Evolutionary conservation across 2,797 vertebrate species (phyloP).

Genomic region (Myotis findleyi): DNA sequence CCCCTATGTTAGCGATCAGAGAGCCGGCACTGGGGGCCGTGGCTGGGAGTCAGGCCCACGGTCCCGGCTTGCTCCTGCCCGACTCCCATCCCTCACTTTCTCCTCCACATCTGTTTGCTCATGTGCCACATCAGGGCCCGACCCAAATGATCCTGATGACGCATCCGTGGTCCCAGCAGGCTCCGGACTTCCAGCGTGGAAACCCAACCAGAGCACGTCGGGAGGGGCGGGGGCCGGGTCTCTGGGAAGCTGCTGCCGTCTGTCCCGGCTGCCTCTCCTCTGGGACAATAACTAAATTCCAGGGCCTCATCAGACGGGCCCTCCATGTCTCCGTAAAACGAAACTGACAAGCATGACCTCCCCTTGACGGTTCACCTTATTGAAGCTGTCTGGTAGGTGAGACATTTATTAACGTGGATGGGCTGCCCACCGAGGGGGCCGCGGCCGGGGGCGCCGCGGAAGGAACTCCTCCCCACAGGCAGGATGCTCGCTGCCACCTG

Average conservation of each 20-base stretch:
- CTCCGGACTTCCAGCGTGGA: not conserved
- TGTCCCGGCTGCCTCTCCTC: not conserved
- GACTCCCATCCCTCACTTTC: not conserved
- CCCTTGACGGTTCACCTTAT: conserved; percentile 68
- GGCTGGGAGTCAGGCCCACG: accelerated
- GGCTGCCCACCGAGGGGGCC: conserved; percentile 69
- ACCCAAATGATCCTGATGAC: not conserved
- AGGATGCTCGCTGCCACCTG: conserved; percentile 24
- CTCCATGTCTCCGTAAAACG: conserved; percentile 72
- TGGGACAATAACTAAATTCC: conserved; percentile 66
- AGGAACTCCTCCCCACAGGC: conserved; percentile 70
- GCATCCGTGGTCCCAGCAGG: not conserved
- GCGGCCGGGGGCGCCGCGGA: conserved; percentile 37
- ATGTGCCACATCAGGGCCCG: not conserved
- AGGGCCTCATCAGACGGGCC: conserved; percentile 54
- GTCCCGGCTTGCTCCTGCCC: not conserved
- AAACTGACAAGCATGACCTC: conserved; percentile 77
- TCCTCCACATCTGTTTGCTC: accelerated
- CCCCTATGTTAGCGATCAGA: not conserved
- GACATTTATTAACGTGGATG: conserved; percentile 83
- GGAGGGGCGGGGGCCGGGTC: not conserved
- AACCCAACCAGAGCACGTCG: not conserved
- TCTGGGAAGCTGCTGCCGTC: conserved; percentile 1
- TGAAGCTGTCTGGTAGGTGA: conserved; percentile 81
- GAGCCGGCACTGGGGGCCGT: accelerated